phyloP scores from a whole-genome alignment of 1,140 invertebrate species.

The Dendrolimus punctatus region DNA sequence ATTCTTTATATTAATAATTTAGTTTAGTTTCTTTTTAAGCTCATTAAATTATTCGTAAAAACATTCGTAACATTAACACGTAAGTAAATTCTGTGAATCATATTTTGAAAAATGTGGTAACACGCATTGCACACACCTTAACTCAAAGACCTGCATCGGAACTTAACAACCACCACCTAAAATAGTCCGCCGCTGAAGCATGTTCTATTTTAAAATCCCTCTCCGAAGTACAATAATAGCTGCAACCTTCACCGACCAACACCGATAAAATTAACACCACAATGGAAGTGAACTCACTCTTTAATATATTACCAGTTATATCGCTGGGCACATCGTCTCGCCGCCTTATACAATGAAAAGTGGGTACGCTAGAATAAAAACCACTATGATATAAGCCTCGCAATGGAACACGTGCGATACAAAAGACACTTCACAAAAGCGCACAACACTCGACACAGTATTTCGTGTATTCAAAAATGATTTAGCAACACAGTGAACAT shows the following conservation, averaged over 20 bases:
- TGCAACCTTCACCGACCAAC: conserved; percentile 35
- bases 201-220: conserved; percentile 6
- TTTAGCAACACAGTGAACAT: conserved; percentile 37
- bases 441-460: conserved; percentile 30
- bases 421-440: conserved; percentile 37
- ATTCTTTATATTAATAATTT: no score
- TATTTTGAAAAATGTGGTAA: no score
- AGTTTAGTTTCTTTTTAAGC: no score
- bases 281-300: conserved; percentile 62
- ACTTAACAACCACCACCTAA: no score
- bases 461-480: conserved; percentile 4
- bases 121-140: no score
- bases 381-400: conserved; percentile 31
- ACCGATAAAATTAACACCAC: conserved; percentile 55
- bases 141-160: no score
- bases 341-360: conserved; percentile 32
- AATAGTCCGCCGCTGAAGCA: no score
- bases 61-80: no score
- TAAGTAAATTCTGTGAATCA: no score
- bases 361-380: conserved; percentile 51
- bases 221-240: conserved; percentile 7
- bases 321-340: conserved; percentile 13
- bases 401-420: conserved; percentile 25
- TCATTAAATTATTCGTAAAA: no score
- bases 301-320: conserved; percentile 39